Conservation (phyloP, 2,113 vertebrate genomes). For the Alaudala cheleensis region DNA sequence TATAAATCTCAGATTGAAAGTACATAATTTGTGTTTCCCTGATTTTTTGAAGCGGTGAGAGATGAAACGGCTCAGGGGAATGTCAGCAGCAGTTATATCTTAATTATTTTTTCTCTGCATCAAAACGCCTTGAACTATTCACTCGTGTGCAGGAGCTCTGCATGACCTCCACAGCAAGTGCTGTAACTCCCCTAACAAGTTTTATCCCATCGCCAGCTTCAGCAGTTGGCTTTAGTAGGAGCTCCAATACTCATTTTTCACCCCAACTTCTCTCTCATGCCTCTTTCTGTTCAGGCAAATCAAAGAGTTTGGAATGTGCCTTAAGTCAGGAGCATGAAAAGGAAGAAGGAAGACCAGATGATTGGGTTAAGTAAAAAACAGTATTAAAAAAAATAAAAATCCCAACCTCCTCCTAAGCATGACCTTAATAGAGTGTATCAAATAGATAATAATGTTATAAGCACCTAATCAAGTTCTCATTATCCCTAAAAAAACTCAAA, state of each 20-base stretch:
- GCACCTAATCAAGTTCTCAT: neutral
- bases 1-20: constrained; percentile 57
- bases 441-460: neutral
- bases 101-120: constrained; percentile 57
- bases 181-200: neutral
- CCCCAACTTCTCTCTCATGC: accelerated
- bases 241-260: neutral
- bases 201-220: neutral
- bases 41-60: constrained; percentile 52
- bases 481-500: neutral
- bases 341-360: neutral
- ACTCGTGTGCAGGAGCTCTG: constrained; percentile 15
- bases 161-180: neutral
- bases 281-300: neutral
- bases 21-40: constrained; percentile 51
- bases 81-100: constrained; percentile 46
- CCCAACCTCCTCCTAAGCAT: neutral
- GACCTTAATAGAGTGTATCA: neutral
- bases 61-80: constrained; percentile 49
- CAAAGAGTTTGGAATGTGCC: neutral
- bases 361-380: neutral
- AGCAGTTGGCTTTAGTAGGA: neutral
- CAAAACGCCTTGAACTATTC: constrained; percentile 22
- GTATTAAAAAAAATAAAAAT: accelerated
- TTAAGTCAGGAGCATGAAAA: neutral